phyloP scores from a whole-genome alignment of 1,140 invertebrate genomes.

The Monochamus saltuarius region DNA sequence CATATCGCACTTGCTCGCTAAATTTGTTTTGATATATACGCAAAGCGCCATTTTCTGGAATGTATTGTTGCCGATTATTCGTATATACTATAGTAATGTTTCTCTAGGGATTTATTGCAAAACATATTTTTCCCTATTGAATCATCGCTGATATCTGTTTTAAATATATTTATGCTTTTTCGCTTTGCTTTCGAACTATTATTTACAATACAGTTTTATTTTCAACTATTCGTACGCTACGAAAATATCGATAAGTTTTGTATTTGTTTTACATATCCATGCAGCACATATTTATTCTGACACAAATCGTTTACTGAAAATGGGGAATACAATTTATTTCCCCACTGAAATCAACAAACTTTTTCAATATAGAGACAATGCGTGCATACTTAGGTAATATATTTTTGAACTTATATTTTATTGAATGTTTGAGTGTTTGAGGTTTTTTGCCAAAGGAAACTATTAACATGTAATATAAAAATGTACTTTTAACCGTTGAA shows the following conservation, averaged over 20 bases:
- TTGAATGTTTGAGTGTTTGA: too few species aligned
- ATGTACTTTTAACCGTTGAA: too few species aligned
- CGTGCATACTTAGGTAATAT: too few species aligned
- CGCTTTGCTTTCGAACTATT: background rate
- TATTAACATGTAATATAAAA: too few species aligned
- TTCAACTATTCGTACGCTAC: background rate
- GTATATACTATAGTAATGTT: constrained; percentile 14
- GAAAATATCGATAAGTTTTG: too few species aligned
- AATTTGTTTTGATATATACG: constrained; percentile 19
- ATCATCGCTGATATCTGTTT: constrained; percentile 10
- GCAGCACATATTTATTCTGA: background rate
- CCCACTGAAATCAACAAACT: too few species aligned
- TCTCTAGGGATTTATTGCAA: constrained; percentile 19
- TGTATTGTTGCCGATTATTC: constrained; percentile 23
- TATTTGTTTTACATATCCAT: too few species aligned
- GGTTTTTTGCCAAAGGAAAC: too few species aligned
- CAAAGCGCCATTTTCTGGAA: constrained; percentile 18
- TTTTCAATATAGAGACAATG: too few species aligned
- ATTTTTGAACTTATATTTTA: too few species aligned
- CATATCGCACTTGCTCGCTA: constrained; percentile 22
- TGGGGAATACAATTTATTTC: too few species aligned
- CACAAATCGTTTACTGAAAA: too few species aligned
- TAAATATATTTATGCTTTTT: constrained; percentile 4
- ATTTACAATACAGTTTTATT: background rate
- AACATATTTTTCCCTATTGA: constrained; percentile 16